Evolutionary conservation across 37 sponge, comb jelly and placozoan species (phyloP).

Genomic region (Spongia lamella): DNA sequence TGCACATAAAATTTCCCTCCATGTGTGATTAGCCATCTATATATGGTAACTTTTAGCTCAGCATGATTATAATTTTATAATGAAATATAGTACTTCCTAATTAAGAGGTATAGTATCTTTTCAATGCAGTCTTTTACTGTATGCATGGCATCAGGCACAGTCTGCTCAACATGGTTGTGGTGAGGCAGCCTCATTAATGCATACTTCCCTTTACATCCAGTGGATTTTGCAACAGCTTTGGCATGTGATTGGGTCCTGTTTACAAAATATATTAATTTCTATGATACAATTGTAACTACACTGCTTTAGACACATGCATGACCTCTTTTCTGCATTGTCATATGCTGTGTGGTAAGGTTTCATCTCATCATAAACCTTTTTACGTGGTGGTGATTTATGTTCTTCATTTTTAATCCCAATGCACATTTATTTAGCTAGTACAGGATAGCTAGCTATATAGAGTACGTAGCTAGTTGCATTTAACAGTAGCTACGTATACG

Average conservation of each 20-base stretch:
- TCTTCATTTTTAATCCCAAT: background rate
- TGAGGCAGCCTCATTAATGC: conserved; percentile 16
- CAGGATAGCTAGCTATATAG: too few relatives aligned
- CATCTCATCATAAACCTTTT: conserved; percentile 10
- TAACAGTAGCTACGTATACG: too few relatives aligned
- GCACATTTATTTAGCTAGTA: too few relatives aligned
- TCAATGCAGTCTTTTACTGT: conserved; percentile 27
- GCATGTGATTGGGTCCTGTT: background rate
- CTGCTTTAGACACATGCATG: too few relatives aligned
- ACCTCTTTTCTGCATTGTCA: background rate
- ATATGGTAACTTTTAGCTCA: too few relatives aligned
- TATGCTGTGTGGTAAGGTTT: conserved; percentile 3
- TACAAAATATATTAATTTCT: background rate
- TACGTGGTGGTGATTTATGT: conserved; percentile 4
- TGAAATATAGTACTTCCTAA: conserved; percentile 15
- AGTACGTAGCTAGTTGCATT: too few relatives aligned
- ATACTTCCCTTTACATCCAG: conserved; percentile 35
- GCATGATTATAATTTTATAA: too few relatives aligned
- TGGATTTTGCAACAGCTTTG: conserved; percentile 5
- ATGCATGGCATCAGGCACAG: conserved; percentile 40
- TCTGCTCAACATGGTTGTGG: conserved; percentile 8
- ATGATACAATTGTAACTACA: too few relatives aligned
- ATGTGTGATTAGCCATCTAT: too few relatives aligned
- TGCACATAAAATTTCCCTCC: too few relatives aligned
- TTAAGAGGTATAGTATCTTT: conserved; percentile 10